These are phyloP conservation scores for Garra rufa DNA, from an alignment of 2,113 vertebrate species.

Conservation along the genomic window DNA sequence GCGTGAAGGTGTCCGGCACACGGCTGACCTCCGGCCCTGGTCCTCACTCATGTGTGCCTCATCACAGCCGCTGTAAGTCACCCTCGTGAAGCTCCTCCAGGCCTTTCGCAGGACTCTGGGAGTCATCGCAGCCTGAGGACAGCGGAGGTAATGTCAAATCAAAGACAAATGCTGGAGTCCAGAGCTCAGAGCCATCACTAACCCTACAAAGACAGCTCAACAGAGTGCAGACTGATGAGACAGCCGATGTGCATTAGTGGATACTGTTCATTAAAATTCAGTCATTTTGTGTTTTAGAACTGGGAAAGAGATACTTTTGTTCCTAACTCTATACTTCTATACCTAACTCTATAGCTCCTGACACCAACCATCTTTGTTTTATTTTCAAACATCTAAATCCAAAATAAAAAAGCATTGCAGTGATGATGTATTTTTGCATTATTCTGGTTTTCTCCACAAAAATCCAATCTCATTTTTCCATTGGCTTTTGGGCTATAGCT, in stretches of 20 bases:
- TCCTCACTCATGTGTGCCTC: slow-evolving; percentile 20
- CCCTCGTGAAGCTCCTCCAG: slow-evolving; percentile 69
- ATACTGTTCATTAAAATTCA: background rate
- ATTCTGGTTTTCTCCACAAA: background rate
- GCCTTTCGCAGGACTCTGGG: slow-evolving; percentile 63
- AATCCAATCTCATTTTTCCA: background rate
- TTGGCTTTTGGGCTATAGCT: background rate
- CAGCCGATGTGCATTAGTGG: background rate
- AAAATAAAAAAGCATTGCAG: background rate
- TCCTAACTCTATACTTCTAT: no score
- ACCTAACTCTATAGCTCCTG: no score
- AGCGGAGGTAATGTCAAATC: slow-evolving; percentile 71
- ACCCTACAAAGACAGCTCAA: background rate
- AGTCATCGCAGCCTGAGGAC: slow-evolving; percentile 66
- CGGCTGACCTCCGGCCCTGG: slow-evolving; percentile 27
- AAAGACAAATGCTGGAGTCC: slow-evolving; percentile 68
- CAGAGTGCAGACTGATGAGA: background rate
- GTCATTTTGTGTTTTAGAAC: background rate
- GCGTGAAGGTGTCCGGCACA: slow-evolving; percentile 56
- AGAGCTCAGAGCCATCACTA: slow-evolving; percentile 38
- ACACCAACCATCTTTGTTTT: background rate
- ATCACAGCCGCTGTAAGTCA: slow-evolving; percentile 68
- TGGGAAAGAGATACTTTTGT: background rate
- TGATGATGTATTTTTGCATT: background rate
- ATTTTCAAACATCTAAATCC: background rate